phyloP scores from a whole-genome alignment of 2,888 invertebrate genomes.

The Dioctria rufipes region DNA sequence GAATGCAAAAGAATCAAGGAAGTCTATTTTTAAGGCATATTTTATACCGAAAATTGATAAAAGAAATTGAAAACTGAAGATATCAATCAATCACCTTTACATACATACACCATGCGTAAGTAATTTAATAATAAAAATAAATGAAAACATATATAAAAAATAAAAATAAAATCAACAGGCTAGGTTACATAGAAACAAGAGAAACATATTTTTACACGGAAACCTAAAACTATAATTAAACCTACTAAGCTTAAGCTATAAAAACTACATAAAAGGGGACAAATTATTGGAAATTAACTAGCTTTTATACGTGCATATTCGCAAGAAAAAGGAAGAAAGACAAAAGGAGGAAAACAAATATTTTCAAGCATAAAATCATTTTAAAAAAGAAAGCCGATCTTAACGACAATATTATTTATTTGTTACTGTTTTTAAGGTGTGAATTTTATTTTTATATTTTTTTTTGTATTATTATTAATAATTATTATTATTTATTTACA shows the following conservation, averaged over 20 bases:
- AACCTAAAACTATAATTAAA: slow-evolving; percentile 43
- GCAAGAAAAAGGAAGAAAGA: background rate
- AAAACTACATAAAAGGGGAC: background rate
- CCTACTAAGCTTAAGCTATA: slow-evolving; percentile 36
- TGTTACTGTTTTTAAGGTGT: slow-evolving; percentile 27
- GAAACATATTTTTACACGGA: slow-evolving; percentile 52
- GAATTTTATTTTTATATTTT: background rate
- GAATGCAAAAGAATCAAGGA: slow-evolving; percentile 1
- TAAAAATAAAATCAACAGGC: slow-evolving; percentile 34
- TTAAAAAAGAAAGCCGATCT: background rate
- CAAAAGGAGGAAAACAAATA: slow-evolving; percentile 40
- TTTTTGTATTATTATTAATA: no score
- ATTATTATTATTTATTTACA: background rate
- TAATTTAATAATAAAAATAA: slow-evolving; percentile 8
- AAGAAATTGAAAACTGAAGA: slow-evolving; percentile 11
- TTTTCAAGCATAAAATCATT: slow-evolving; percentile 32
- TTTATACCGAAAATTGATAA: slow-evolving; percentile 44
- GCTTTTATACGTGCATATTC: slow-evolving; percentile 48
- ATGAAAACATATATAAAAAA: background rate
- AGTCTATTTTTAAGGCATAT: slow-evolving; percentile 51
- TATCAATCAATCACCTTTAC: slow-evolving; percentile 40
- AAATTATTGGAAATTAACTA: slow-evolving; percentile 43
- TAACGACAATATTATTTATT: no score
- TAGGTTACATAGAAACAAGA: slow-evolving; percentile 37
- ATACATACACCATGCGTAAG: slow-evolving; percentile 38